Evolutionary conservation across 2,797 vertebrate species (phyloP), one percentile per base, ranked within the genome.

Genomic region (Heteromormyrus szaboi): DNA sequence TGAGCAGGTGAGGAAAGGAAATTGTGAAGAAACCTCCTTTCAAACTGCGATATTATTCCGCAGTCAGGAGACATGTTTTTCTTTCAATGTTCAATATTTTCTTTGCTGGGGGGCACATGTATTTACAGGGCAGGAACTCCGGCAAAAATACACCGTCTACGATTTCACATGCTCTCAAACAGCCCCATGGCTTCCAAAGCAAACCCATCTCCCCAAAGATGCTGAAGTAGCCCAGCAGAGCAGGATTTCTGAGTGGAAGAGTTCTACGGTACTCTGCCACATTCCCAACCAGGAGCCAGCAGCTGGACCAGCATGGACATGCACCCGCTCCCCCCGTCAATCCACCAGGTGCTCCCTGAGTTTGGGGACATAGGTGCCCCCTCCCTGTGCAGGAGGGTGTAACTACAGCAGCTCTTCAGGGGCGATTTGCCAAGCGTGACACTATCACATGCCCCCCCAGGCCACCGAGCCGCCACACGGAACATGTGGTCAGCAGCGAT

Each of bases 171-270:
- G 79, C 94, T 91, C 95, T 95, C 94, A 92, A 94, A 91, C 93
- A 94, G 94, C 94, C 95, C 95, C 96, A 96, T 93, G 96, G 95
- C 95, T 93, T 96, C 95, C 96, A 96, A 96, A 96, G 94, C 93
- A 96, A 96, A 96, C 95, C 91, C 91, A 93, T 91, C 79, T 46
- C 92, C 93, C 93, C 25, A 37, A 29, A 29, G 92, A 89, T 92
- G 94, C 93, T 93, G 87, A 76, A 95, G 94, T 93, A 92, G 93
- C 95, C 96, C 93, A 92, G 94, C 92, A 90, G 96, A 94, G 93
- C 90, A 92, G 92, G 92, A 94, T 94, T 93, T 95, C 94, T 93
- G 93, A 93, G 92, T 94, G 93, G 95, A 92, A 92, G 83, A 88
- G 91, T 92, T 94, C 95, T 94, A 91, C 88, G 90, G 90, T 89